A percentile compares a stretch with the other conserved stretches of the same genome.
Conservation (phyloP, 92 coral and sea anemone species). For the Phymanthus crucifer region DNA sequence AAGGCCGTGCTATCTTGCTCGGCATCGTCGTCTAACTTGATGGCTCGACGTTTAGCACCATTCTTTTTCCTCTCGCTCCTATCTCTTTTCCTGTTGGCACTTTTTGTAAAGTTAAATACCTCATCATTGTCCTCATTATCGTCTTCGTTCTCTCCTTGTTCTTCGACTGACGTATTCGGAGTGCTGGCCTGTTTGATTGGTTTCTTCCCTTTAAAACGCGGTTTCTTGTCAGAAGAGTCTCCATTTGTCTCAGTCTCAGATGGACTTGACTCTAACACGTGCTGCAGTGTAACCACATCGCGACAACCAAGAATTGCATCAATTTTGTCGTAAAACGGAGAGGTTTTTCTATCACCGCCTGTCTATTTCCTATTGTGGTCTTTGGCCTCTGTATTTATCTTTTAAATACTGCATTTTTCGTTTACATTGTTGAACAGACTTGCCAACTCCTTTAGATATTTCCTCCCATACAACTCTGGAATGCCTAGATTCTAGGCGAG, state of each 20-base stretch:
- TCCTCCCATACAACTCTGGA: background rate
- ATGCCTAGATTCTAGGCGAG: background rate
- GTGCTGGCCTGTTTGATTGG: background rate
- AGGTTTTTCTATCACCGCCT: constrained; percentile 11
- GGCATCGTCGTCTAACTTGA: constrained; percentile 23
- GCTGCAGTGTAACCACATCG: constrained; percentile 21
- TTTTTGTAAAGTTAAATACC: constrained; percentile 22
- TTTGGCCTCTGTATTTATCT: constrained; percentile 24
- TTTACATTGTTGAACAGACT: background rate
- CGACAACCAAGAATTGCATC: constrained; percentile 17
- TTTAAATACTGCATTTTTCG: constrained; percentile 16
- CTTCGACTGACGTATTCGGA: no score
- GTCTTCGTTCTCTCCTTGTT: no score
- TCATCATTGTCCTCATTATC: constrained; percentile 26
- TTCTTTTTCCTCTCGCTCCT: constrained; percentile 26
- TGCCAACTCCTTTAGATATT: background rate
- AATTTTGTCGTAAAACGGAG: constrained; percentile 25
- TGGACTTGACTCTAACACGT: constrained; percentile 25
- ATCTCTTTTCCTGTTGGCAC: constrained; percentile 21
- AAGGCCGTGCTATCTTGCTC: constrained; percentile 25
- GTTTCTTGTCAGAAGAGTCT: no score
- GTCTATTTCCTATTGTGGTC: constrained; percentile 11
- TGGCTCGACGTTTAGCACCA: constrained; percentile 15
- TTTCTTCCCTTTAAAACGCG: no score
- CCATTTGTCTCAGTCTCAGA: no score